Evolutionary conservation across 2,888 invertebrate genomes (phyloP).

Genomic region (Tyria jacobaeae): DNA sequence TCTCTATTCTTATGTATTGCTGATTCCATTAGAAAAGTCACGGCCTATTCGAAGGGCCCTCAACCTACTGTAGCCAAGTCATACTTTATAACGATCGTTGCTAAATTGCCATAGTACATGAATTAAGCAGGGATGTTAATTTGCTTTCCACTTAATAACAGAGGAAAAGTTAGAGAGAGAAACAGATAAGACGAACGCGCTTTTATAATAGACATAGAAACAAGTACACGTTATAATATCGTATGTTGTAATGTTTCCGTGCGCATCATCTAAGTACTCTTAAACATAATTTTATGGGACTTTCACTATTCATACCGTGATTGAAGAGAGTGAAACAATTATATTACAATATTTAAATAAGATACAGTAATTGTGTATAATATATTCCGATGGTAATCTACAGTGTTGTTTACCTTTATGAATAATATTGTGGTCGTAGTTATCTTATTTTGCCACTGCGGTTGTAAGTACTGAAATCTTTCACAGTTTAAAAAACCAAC

Average conservation of each 20-base stretch:
- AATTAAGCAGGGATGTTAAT: not conserved
- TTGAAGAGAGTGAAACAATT: conserved; percentile 39
- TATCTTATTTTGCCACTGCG: not conserved
- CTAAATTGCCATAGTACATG: not conserved
- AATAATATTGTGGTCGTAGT: not conserved
- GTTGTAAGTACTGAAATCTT: conserved; percentile 1
- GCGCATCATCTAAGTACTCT: conserved; percentile 29
- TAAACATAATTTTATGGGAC: conserved; percentile 36
- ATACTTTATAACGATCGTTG: no score
- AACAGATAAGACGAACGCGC: not conserved
- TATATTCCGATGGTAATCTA: conserved; percentile 6
- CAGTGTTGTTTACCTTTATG: conserved; percentile 2
- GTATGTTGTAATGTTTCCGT: conserved; percentile 24
- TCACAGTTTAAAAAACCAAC: not conserved
- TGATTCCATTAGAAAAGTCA: not conserved
- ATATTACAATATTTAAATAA: conserved; percentile 19
- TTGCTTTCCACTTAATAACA: not conserved
- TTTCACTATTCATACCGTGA: conserved; percentile 43
- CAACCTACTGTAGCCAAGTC: no score
- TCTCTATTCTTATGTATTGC: no score
- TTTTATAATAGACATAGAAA: conserved; percentile 7
- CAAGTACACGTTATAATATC: conserved; percentile 16
- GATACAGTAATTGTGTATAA: conserved; percentile 17
- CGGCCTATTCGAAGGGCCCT: no score
- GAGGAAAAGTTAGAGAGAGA: conserved; percentile 3